phyloP scores from a whole-genome alignment of 1,140 invertebrate species.

The Paralvinella palmiformis region DNA sequence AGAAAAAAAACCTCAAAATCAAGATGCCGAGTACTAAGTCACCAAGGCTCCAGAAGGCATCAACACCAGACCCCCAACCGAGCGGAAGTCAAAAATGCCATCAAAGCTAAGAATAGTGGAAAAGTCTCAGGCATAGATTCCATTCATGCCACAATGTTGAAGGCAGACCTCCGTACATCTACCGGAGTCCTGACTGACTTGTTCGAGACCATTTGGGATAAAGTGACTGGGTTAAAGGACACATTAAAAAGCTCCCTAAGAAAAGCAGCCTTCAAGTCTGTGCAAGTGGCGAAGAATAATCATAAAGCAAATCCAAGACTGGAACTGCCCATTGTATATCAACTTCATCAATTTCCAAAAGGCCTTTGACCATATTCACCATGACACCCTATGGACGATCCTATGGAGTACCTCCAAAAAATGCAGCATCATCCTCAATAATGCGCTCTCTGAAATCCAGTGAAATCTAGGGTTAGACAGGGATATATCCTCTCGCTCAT shows the following conservation, averaged over 20 bases:
- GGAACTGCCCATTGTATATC: not conserved
- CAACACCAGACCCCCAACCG: no score
- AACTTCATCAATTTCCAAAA: not conserved
- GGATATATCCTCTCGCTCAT: not conserved
- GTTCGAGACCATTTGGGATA: not conserved
- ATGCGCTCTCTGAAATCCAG: not conserved
- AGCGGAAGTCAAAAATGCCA: not conserved
- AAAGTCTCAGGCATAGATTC: not conserved
- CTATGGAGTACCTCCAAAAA: no score
- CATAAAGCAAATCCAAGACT: not conserved
- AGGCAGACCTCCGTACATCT: not conserved
- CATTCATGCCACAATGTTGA: not conserved
- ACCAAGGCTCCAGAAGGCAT: no score
- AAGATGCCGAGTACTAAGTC: no score
- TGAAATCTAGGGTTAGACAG: not conserved
- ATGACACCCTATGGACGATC: no score
- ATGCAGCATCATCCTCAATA: no score
- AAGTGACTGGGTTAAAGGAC: constrained; percentile 4
- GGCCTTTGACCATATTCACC: not conserved
- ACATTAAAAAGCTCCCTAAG: not conserved
- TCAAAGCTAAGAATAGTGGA: not conserved
- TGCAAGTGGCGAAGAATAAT: not conserved
- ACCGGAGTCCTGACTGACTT: not conserved
- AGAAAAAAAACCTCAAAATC: not conserved
- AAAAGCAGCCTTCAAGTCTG: not conserved